These are phyloP conservation scores for Coregonus clupeaformis DNA, from an alignment of 2,113 vertebrate species.

Conservation along the genomic window DNA sequence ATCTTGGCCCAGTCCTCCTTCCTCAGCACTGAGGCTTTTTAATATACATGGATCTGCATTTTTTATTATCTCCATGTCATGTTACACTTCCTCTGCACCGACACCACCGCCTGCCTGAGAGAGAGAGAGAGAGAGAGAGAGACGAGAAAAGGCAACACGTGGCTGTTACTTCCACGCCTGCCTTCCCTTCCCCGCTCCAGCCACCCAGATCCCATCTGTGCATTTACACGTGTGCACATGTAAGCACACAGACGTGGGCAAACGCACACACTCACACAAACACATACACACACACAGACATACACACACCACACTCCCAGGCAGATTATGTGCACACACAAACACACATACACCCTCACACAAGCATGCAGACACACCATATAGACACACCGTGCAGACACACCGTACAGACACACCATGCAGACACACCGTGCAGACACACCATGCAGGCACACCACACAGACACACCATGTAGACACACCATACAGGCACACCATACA, in stretches of 20 bases:
- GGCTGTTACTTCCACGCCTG: slow-evolving; percentile 48
- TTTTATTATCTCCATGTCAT: slow-evolving; percentile 72
- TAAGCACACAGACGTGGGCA: slow-evolving; percentile 23
- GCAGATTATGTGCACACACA: too few relatives aligned
- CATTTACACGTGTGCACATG: slow-evolving; percentile 49
- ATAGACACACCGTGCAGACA: too few relatives aligned
- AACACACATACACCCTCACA: slow-evolving; percentile 9
- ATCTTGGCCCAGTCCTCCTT: slow-evolving; percentile 33
- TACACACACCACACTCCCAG: too few relatives aligned
- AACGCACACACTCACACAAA: slow-evolving; percentile 29
- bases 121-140: slow-evolving; percentile 6
- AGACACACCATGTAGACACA: too few relatives aligned
- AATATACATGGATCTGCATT: too few relatives aligned
- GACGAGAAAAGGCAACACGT: slow-evolving; percentile 53
- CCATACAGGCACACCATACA: too few relatives aligned
- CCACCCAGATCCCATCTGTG: slow-evolving; percentile 64
- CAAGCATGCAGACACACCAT: not conserved
- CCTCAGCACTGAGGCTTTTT: slow-evolving; percentile 28
- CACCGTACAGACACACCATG: not conserved
- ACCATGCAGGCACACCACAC: too few relatives aligned
- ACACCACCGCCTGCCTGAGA: slow-evolving; percentile 35
- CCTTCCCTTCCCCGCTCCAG: slow-evolving; percentile 44
- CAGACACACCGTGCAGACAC: not conserved
- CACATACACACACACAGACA: slow-evolving; percentile 20
- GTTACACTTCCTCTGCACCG: slow-evolving; percentile 61